Conservation (phyloP, 1,140 invertebrate species). For the Schlechtendalia chinensis region DNA sequence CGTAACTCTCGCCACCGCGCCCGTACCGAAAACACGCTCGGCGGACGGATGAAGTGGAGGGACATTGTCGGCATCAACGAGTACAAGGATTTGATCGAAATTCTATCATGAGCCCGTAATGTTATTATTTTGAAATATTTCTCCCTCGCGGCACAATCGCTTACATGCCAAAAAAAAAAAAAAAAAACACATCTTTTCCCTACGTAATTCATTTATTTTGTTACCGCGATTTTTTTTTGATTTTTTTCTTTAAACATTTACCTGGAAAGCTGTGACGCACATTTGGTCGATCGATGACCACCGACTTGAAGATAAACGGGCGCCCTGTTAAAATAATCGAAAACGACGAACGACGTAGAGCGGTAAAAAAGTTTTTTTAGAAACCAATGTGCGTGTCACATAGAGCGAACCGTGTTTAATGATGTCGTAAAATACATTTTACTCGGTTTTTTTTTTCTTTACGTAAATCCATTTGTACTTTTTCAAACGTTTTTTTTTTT, state of each 20-base stretch:
- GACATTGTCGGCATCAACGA: not conserved
- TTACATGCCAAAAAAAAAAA: not conserved
- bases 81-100: slow-evolving; percentile 25
- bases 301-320: slow-evolving; percentile 5
- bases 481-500: slow-evolving; percentile 15
- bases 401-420: slow-evolving; percentile 24
- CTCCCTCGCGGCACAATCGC: not conserved
- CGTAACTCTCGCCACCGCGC: not conserved
- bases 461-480: slow-evolving; percentile 14
- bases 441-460: not conserved
- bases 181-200: not conserved
- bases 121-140: not conserved
- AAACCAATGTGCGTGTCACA: slow-evolving; percentile 3
- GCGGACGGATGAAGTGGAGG: not conserved
- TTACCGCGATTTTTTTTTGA: not conserved
- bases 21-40: too few relatives aligned
- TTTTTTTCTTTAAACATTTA: not conserved
- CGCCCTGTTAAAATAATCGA: not conserved
- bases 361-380: not conserved
- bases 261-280: not conserved
- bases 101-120: not conserved
- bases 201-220: slow-evolving; percentile 29
- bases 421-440: slow-evolving; percentile 25
- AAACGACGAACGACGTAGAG: slow-evolving; percentile 1
- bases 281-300: not conserved